Percentiles rank a stretch among this genome's conserved stretches.
phyloP scores from a whole-genome alignment of 1,140 invertebrate species.

The Proctacanthus coquilletti region DNA sequence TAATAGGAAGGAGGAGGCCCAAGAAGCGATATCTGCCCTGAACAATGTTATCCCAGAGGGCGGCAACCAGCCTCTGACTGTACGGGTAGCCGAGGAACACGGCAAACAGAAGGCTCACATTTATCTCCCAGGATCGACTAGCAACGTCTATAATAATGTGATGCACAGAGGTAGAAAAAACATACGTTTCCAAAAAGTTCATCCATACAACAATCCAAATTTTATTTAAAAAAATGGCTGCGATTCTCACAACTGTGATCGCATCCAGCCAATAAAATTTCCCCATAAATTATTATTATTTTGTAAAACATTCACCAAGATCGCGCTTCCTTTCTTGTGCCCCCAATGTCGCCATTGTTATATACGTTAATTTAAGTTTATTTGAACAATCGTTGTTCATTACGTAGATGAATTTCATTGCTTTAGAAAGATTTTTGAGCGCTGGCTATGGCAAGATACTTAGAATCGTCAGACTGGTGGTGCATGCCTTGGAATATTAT shows the following conservation, averaged over 20 bases:
- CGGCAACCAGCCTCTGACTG: slow-evolving; percentile 62
- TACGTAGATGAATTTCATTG: no score
- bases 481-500: no score
- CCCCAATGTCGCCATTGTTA: slow-evolving; percentile 1
- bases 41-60: slow-evolving; percentile 76
- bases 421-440: no score
- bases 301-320: slow-evolving; percentile 4
- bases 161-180: slow-evolving; percentile 31
- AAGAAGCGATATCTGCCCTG: slow-evolving; percentile 67
- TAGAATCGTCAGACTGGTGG: no score
- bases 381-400: no score
- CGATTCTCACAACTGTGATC: no score
- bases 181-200: slow-evolving; percentile 26
- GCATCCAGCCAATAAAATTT: no score
- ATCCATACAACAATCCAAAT: slow-evolving; percentile 29
- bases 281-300: slow-evolving; percentile 8
- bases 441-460: no score
- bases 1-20: slow-evolving; percentile 71
- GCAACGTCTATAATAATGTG: slow-evolving; percentile 23
- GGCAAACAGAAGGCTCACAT: slow-evolving; percentile 66
- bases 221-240: slow-evolving; percentile 24
- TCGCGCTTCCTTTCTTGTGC: slow-evolving; percentile 4
- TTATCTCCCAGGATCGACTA: slow-evolving; percentile 15
- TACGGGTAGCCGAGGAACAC: slow-evolving; percentile 80
- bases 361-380: slow-evolving; percentile 2